Evolutionary conservation across 2,888 invertebrate species (phyloP).

Genomic region (Caenorhabditis parvicauda): DNA sequence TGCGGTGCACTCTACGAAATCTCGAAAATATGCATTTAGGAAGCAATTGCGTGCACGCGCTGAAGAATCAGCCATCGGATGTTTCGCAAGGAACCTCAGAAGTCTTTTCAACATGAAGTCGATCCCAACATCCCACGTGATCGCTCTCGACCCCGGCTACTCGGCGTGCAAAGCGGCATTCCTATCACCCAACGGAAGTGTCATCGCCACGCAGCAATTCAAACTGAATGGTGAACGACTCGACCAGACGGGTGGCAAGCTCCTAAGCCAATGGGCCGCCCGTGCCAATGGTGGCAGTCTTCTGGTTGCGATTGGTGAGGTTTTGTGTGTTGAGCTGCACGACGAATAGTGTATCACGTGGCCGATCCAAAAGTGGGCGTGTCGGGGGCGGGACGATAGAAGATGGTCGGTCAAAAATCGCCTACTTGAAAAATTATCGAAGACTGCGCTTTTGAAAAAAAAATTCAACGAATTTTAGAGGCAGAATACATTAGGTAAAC

Average conservation of each 20-base stretch:
- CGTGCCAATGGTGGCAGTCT: constrained; percentile 71
- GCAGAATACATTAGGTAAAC: no score
- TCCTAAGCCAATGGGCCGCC: constrained; percentile 68
- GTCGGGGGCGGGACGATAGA: no score
- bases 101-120: constrained; percentile 80
- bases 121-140: constrained; percentile 73
- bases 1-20: no score
- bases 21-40: no score
- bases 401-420: no score
- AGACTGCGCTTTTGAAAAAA: no score
- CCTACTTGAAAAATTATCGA: no score
- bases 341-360: no score
- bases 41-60: constrained; percentile 76
- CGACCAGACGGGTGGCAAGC: constrained; percentile 52
- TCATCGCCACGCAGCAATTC: constrained; percentile 73
- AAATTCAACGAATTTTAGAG: no score
- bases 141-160: constrained; percentile 88
- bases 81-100: constrained; percentile 81
- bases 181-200: constrained; percentile 67
- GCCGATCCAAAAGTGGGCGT: no score
- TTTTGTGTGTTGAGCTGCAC: no score
- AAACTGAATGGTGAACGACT: constrained; percentile 68
- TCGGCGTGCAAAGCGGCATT: constrained; percentile 84
- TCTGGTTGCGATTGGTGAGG: constrained; percentile 83
- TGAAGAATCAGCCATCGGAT: constrained; percentile 79